A percentile compares a stretch with the other conserved stretches of the same genome.
Evolutionary conservation across 2,888 invertebrate species (phyloP).

Genomic region (Blera fallax): DNA sequence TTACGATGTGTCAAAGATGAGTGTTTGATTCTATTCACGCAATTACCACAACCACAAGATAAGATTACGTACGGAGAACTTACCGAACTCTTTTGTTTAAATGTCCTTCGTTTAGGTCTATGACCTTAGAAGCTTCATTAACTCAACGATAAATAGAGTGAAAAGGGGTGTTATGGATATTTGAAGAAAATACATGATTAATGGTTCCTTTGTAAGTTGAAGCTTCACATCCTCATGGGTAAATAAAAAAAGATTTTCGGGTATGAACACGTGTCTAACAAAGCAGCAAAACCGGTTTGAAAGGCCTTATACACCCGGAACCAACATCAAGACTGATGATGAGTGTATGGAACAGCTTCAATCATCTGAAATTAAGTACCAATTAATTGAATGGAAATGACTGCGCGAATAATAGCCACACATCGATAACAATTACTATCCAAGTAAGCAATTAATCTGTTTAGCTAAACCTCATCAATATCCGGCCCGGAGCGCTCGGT

Average conservation of each 20-base stretch:
- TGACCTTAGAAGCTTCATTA: background rate
- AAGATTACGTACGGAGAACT: slow-evolving; percentile 13
- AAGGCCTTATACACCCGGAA: background rate
- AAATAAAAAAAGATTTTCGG: background rate
- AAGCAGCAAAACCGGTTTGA: slow-evolving; percentile 8
- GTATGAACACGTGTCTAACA: slow-evolving; percentile 10
- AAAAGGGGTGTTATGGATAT: background rate
- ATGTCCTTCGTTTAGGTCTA: slow-evolving; percentile 20
- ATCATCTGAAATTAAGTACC: background rate
- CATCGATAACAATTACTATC: background rate
- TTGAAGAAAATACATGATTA: slow-evolving; percentile 1
- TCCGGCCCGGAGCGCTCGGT: no score
- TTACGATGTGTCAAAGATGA: background rate
- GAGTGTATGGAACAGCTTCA: background rate
- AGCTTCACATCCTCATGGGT: background rate
- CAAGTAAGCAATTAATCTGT: background rate
- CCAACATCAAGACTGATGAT: background rate
- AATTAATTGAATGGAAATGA: background rate
- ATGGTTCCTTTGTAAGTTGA: slow-evolving; percentile 2
- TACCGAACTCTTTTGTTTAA: slow-evolving; percentile 1
- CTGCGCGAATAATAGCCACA: background rate
- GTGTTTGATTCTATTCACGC: background rate
- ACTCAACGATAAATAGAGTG: background rate
- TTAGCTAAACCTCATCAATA: background rate
- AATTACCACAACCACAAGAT: background rate